A percentile compares a stretch with the other conserved stretches of the same genome.
Evolutionary conservation across 2,888 invertebrate species (phyloP).

Genomic region (Rhingia campestris): DNA sequence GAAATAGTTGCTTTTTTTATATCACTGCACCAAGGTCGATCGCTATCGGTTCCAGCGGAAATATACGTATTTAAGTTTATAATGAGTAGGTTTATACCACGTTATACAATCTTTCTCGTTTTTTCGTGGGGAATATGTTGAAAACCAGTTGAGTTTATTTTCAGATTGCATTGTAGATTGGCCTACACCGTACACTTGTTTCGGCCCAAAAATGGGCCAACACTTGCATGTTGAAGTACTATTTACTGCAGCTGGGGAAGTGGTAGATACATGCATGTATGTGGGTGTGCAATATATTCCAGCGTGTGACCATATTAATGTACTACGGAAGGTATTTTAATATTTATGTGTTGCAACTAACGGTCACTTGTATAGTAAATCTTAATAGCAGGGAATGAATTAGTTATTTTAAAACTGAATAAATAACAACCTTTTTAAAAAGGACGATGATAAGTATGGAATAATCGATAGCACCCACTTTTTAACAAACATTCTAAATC

Average conservation of each 20-base stretch:
- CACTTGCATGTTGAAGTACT: slow-evolving; percentile 44
- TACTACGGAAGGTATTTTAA: too few species aligned
- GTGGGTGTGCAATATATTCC: neutral
- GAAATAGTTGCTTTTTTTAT: slow-evolving; percentile 1
- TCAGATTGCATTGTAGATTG: slow-evolving; percentile 32
- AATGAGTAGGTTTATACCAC: slow-evolving; percentile 1
- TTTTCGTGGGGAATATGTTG: neutral
- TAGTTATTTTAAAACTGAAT: too few species aligned
- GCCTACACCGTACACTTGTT: slow-evolving; percentile 45
- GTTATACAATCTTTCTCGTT: neutral
- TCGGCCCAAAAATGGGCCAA: slow-evolving; percentile 38
- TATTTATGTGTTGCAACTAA: too few species aligned
- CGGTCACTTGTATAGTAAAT: too few species aligned
- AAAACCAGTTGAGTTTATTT: slow-evolving; percentile 24
- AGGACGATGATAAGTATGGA: too few species aligned
- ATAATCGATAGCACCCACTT: too few species aligned
- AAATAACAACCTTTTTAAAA: too few species aligned
- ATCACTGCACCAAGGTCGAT: slow-evolving; percentile 27
- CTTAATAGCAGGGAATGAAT: too few species aligned
- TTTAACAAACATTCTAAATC: too few species aligned
- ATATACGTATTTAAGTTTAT: slow-evolving; percentile 1
- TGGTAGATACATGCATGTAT: neutral
- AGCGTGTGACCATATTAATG: neutral
- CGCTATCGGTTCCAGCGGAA: slow-evolving; percentile 9
- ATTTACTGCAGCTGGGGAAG: slow-evolving; percentile 34